phyloP scores from a whole-genome alignment of 2,888 invertebrate genomes.

The Osmoderma eremita region DNA sequence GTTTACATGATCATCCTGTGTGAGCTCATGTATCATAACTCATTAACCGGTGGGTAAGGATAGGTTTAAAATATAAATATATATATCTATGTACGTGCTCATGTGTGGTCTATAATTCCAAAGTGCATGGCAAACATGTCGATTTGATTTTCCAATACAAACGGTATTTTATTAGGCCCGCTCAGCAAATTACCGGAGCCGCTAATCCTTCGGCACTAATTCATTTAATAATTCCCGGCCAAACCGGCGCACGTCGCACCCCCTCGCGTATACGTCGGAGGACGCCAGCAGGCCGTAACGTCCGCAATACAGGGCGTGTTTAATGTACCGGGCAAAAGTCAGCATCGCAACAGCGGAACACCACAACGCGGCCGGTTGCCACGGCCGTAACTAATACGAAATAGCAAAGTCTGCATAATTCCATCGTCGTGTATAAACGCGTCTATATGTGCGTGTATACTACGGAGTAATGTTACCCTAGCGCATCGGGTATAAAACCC shows the following conservation, averaged over 20 bases:
- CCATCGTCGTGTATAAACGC: slow-evolving; percentile 1
- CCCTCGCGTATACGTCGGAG: neutral
- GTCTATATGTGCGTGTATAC: neutral
- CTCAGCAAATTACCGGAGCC: slow-evolving; percentile 20
- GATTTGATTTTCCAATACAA: slow-evolving; percentile 23
- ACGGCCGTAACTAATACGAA: slow-evolving; percentile 49
- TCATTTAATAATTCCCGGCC: slow-evolving; percentile 46
- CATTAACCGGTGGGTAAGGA: too few relatives aligned
- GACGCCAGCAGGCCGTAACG: neutral
- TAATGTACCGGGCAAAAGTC: slow-evolving; percentile 47
- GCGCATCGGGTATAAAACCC: too few relatives aligned
- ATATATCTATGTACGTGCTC: too few relatives aligned
- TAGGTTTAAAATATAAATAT: too few relatives aligned
- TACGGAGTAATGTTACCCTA: too few relatives aligned
- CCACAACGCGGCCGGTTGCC: neutral
- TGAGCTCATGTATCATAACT: too few relatives aligned
- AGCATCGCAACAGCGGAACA: slow-evolving; percentile 48
- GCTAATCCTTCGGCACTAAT: slow-evolving; percentile 39
- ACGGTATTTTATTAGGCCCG: slow-evolving; percentile 42
- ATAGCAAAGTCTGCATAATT: slow-evolving; percentile 49
- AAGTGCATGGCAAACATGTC: neutral
- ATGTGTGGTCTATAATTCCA: too few relatives aligned
- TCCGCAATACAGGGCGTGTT: slow-evolving; percentile 40
- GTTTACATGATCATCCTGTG: too few relatives aligned
- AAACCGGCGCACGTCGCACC: slow-evolving; percentile 26